These are phyloP conservation scores for Matsumyia berberina DNA, from an alignment of 2,888 invertebrate species.

Conservation along the genomic window DNA sequence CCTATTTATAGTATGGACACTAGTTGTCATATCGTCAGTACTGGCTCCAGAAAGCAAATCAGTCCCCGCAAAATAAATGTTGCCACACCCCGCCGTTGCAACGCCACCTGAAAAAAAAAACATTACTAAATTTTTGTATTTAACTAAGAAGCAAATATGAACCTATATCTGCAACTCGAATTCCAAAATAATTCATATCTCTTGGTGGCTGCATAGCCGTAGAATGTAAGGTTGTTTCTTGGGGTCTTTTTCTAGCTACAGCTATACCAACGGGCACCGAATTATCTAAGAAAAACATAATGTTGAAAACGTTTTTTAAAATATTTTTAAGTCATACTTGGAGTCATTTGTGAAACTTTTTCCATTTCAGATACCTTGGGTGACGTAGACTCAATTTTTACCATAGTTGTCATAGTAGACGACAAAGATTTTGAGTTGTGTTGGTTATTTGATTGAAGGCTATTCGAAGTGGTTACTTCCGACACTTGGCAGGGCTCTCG, in stretches of 20 bases:
- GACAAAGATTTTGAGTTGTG: conserved; percentile 81
- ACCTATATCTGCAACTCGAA: conserved; percentile 84
- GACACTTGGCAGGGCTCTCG: conserved; percentile 84
- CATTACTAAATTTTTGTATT: not conserved
- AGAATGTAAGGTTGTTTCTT: conserved; percentile 84
- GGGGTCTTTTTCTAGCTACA: conserved; percentile 90
- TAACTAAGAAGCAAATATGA: conserved; percentile 70
- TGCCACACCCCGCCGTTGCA: conserved; percentile 80
- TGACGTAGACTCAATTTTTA: conserved; percentile 84
- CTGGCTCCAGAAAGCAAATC: conserved; percentile 81
- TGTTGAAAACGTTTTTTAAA: conserved; percentile 6
- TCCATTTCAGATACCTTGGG: conserved; percentile 83
- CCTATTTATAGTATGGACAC: conserved; percentile 79
- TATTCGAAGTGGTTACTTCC: conserved; percentile 84
- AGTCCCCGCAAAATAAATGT: conserved; percentile 82
- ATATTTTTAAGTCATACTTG: conserved; percentile 77
- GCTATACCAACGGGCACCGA: conserved; percentile 94
- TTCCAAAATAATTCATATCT: conserved; percentile 84
- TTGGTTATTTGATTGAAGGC: conserved; percentile 80
- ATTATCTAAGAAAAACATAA: conserved; percentile 81
- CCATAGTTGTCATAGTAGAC: conserved; percentile 82
- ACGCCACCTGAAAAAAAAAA: conserved; percentile 78
- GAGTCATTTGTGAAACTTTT: conserved; percentile 78
- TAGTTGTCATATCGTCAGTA: conserved; percentile 81
- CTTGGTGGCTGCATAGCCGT: conserved; percentile 80